Evolutionary conservation across 2,888 invertebrate genomes (phyloP), one percentile per base, ranked within the genome.

Genomic region (Drosophila quinaria): DNA sequence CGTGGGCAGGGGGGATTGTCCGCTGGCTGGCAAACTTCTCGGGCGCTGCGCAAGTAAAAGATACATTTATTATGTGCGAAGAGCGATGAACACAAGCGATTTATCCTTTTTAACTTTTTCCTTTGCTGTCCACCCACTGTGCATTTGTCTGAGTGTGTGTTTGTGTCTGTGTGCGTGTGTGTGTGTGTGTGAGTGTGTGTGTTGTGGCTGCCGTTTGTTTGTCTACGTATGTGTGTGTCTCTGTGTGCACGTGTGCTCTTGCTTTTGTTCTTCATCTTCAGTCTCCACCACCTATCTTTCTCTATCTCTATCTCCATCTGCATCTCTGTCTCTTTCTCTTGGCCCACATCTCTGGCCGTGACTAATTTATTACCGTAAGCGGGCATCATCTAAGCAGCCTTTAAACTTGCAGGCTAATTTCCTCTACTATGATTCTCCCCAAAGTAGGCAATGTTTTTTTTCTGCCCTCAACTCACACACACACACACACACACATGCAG

Each of bases 11-110:
- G 13, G 33, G 25, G 15, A 3, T 6, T 19, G 39, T n/a, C 44
- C 42, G 44, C 19, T 25, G 41, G 31, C 15, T 33, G 64, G 79
- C 64, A 74, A 78, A 78, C 82, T 81, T 83, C 75, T 76, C 70
- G 77, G 75, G 81, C 55, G 55, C 87, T 80, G 79, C 77, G 74
- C 83, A 90, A 88, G 84, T 88, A 90, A 90, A 90, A 89, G 90
- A 90, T 90, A 90, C 89, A 90, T 90, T 90, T 90, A 90, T 90
- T 90, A 90, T 90, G 91, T 90, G 91, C 86, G 89, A 90, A 90
- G 87, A 84, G 87, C 84, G 90, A 90, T 90, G 90, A 90, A 89
- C 90, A 87, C 87, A 89, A 90, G 88, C 90, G 90, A 90, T 90
- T 90, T 90, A 90, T 90, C 91, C 90, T 90, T 90, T 89, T 90